Conservation (phyloP, 2,888 invertebrate genomes). For the Lissonota sp. region DNA sequence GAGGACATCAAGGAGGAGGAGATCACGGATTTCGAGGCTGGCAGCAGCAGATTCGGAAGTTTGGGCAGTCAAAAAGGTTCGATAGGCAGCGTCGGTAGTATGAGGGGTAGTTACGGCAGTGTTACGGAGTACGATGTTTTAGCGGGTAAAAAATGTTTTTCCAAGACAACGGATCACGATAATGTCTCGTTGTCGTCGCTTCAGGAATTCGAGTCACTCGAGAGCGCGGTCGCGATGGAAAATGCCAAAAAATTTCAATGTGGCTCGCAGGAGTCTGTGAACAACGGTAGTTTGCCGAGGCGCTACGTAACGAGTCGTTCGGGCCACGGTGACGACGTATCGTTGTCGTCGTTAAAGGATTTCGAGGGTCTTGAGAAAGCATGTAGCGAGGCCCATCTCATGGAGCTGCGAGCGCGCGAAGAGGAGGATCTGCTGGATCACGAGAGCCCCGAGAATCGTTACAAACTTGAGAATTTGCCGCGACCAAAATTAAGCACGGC, state of each 20-base stretch:
- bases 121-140: conserved; percentile 96
- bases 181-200: conserved; percentile 96
- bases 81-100: conserved; percentile 90
- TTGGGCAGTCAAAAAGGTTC: conserved; percentile 91
- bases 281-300: conserved; percentile 92
- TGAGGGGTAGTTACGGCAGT: conserved; percentile 95
- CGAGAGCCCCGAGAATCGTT: conserved; percentile 87
- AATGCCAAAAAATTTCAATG: conserved; percentile 87
- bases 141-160: conserved; percentile 92
- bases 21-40: conserved; percentile 92
- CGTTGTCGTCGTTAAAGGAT: conserved; percentile 94
- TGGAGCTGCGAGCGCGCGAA: conserved; percentile 93
- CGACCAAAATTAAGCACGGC: conserved; percentile 62
- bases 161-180: conserved; percentile 94
- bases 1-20: conserved; percentile 98
- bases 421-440: conserved; percentile 92
- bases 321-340: conserved; percentile 93
- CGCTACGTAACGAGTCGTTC: conserved; percentile 89
- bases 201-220: conserved; percentile 97
- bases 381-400: conserved; percentile 92
- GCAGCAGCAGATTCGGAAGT: conserved; percentile 90
- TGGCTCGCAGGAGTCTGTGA: conserved; percentile 94
- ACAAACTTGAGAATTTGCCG: conserved; percentile 84
- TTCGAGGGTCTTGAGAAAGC: conserved; percentile 96
- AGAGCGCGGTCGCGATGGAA: conserved; percentile 92